These are phyloP conservation scores for Philhelius pedissequus DNA, from an alignment of 2,888 invertebrate species.

Conservation along the genomic window DNA sequence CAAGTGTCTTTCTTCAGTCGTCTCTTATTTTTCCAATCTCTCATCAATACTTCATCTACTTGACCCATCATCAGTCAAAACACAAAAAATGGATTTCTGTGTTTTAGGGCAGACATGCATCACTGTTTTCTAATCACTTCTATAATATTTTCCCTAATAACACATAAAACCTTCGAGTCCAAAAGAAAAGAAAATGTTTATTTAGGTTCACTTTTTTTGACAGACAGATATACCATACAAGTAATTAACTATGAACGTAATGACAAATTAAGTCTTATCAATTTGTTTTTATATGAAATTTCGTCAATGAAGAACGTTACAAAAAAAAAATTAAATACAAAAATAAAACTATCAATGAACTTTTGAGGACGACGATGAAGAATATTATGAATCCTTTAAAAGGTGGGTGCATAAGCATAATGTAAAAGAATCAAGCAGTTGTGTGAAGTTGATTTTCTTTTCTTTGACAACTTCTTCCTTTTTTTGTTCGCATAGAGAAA, in stretches of 20 bases:
- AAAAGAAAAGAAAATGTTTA: constrained; percentile 41
- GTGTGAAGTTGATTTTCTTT: neutral
- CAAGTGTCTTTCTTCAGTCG: constrained; percentile 34
- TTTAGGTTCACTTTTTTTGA: constrained; percentile 26
- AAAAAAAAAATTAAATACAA: neutral
- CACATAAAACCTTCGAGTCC: constrained; percentile 31
- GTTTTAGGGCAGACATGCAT: constrained; percentile 26
- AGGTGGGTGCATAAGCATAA: neutral
- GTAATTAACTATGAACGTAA: too few species aligned
- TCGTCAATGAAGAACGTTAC: too few species aligned
- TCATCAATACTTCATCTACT: constrained; percentile 37
- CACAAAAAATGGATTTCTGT: constrained; percentile 30
- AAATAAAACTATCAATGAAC: neutral
- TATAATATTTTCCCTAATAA: neutral
- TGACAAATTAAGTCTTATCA: neutral
- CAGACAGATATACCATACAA: neutral
- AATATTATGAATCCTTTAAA: neutral
- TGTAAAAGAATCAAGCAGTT: neutral
- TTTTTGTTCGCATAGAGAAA: neutral
- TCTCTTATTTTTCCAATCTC: neutral
- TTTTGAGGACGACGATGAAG: neutral
- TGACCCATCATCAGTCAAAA: constrained; percentile 46
- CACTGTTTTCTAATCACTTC: neutral
- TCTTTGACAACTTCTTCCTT: neutral
- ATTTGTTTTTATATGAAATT: constrained; percentile 7